Conservation (phyloP, 2,888 invertebrate species). For the Pachycephus smyrnensis region DNA sequence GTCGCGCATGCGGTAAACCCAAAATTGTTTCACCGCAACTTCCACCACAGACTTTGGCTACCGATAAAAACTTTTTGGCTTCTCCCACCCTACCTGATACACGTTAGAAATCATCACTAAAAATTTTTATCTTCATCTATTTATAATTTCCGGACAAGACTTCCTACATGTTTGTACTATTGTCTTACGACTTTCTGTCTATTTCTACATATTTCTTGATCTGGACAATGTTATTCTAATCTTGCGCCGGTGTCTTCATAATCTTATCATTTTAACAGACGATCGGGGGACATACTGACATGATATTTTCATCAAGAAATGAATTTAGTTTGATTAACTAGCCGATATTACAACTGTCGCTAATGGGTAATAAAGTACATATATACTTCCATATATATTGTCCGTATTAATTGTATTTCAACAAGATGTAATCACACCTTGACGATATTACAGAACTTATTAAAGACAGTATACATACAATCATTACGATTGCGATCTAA, state of each 20-base stretch:
- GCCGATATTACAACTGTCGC: neutral
- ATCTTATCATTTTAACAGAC: neutral
- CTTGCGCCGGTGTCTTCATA: neutral
- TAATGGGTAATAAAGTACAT: neutral
- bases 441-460: neutral
- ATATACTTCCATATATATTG: neutral
- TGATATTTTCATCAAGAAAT: neutral
- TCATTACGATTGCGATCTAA: neutral
- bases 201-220: neutral
- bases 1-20: slow-evolving; percentile 36
- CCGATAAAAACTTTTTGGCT: neutral
- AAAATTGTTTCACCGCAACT: slow-evolving; percentile 34
- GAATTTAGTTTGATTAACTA: neutral
- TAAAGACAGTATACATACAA: neutral
- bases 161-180: neutral
- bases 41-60: slow-evolving; percentile 22
- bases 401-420: neutral
- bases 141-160: neutral
- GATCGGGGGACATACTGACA: neutral
- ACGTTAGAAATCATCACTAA: neutral
- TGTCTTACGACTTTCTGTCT: neutral
- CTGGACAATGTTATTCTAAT: neutral
- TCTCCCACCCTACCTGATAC: too few species aligned
- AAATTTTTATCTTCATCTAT: neutral
- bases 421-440: neutral